Evolutionary conservation across 2,113 vertebrate species (phyloP).

Genomic region (Pygoscelis adeliae): DNA sequence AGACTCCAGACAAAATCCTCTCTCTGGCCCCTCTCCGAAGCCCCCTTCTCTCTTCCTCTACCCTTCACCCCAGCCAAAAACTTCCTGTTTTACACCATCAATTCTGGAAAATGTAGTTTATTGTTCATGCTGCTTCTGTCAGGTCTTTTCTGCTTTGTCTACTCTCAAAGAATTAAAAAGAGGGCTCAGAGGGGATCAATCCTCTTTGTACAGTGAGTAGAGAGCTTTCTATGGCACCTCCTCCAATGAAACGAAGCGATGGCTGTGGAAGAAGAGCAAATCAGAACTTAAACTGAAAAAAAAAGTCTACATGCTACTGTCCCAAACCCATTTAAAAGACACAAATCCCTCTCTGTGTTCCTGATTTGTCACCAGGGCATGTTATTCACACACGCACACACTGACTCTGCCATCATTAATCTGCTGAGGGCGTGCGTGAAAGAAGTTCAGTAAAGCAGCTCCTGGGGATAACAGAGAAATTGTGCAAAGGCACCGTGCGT

Average conservation of each 20-base stretch:
- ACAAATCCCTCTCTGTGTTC: neutral
- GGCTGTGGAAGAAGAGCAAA: neutral
- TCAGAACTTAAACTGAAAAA: neutral
- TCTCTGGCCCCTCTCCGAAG: neutral
- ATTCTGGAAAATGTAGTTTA: neutral
- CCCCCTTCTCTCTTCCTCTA: neutral
- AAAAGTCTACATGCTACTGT: neutral
- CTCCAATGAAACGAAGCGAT: neutral
- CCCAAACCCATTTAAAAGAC: neutral
- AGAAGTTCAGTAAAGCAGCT: neutral
- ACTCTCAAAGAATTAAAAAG: neutral
- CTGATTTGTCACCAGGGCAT: neutral
- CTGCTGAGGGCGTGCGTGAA: neutral
- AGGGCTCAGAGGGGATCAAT: neutral
- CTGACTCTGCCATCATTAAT: neutral
- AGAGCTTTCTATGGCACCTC: neutral
- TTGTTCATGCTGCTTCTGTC: slow-evolving; percentile 13
- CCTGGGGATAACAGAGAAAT: neutral
- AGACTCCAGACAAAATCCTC: neutral
- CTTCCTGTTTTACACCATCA: neutral
- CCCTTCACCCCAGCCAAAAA: neutral
- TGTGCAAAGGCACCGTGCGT: rapidly evolving
- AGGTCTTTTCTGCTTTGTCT: slow-evolving; percentile 19
- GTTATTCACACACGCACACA: neutral
- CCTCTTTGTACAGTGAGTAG: neutral